Percentiles rank a stretch among this genome's conserved stretches.
Conservation (phyloP, 2,113 vertebrate genomes). For the Pan troglodytes region NHGRI_mPanTro3-v2.1_pri NC_072413.2:54827501-54828000, state of each 20-base stretch:
- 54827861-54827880: not conserved
- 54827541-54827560: not conserved
- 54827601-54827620: not conserved
- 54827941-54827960: not conserved
- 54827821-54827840: not conserved
- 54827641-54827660: not conserved
- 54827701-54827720: not conserved
- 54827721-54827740: not conserved
- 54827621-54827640: not conserved
- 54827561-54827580: not conserved
- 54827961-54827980: constrained; percentile 11
- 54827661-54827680: not conserved
- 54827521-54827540: not conserved
- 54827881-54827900: too few relatives aligned
- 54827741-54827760: not conserved
- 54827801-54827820: not conserved
- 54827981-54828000: not conserved
- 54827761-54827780: not conserved
- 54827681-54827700: not conserved
- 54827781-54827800: not conserved
- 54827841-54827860: not conserved
- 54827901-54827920: not conserved
- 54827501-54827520: not conserved
- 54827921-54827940: not conserved
- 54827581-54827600: not conserved